A percentile compares a stretch with the other conserved stretches of the same genome.
phyloP scores from a whole-genome alignment of 2,113 vertebrate species.

The Fregata magnificens region DNA sequence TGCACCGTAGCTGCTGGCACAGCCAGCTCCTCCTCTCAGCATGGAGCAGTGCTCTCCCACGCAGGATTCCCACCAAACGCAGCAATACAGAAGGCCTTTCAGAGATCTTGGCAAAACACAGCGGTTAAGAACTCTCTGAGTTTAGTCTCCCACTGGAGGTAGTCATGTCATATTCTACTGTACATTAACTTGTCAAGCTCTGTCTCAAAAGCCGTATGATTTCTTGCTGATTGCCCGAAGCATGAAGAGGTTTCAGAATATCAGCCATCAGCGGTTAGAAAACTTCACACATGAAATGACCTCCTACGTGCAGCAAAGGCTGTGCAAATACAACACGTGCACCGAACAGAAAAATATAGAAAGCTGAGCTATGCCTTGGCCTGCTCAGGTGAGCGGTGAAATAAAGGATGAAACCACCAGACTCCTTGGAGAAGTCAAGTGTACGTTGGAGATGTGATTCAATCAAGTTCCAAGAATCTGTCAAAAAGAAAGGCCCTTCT shows the following conservation, averaged over 20 bases:
- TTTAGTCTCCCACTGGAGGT: background rate
- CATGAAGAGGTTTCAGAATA: background rate
- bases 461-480: background rate
- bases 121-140: background rate
- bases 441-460: background rate
- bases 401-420: background rate
- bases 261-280: background rate
- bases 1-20: background rate
- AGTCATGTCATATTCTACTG: fast-evolving
- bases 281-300: background rate
- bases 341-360: background rate
- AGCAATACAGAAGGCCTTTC: background rate
- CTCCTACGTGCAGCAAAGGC: fast-evolving
- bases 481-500: background rate
- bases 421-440: background rate
- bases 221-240: background rate
- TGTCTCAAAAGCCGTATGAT: background rate
- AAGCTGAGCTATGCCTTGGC: background rate
- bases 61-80: background rate
- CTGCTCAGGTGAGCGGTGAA: background rate
- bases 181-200: background rate
- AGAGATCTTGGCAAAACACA: background rate
- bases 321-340: background rate
- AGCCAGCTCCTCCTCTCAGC: background rate
- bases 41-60: background rate